A percentile compares a stretch with the other conserved stretches of the same genome.
Evolutionary conservation across 2,113 vertebrate genomes (phyloP).

Genomic region (Chitala chitala): DNA sequence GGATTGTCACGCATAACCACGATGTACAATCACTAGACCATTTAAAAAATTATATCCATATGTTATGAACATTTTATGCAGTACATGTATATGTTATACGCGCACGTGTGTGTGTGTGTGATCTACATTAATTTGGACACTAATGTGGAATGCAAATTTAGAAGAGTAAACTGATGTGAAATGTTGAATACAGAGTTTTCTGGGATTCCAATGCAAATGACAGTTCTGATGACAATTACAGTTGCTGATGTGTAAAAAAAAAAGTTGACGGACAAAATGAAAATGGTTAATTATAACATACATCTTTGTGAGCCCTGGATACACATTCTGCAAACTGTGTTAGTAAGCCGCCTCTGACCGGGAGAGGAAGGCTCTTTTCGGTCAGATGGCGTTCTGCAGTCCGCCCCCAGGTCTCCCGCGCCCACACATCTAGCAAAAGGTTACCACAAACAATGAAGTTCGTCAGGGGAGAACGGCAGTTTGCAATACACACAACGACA

Average conservation of each 20-base stretch:
- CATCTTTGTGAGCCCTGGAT: conserved; percentile 40
- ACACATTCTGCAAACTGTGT: conserved; percentile 51
- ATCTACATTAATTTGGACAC: neutral
- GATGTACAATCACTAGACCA: neutral
- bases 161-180: neutral
- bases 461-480: conserved; percentile 63
- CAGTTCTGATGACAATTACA: neutral
- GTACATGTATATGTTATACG: too few relatives aligned
- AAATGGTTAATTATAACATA: conserved; percentile 47
- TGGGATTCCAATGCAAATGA: neutral
- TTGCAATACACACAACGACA: conserved; percentile 55
- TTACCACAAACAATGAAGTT: conserved; percentile 67
- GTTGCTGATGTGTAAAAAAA: neutral
- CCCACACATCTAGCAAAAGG: conserved; percentile 70
- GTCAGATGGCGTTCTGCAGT: conserved; percentile 75
- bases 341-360: conserved; percentile 63
- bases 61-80: too few relatives aligned
- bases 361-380: conserved; percentile 75
- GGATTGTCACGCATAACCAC: neutral
- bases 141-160: neutral
- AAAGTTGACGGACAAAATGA: conserved; percentile 25
- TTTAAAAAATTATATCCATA: neutral
- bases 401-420: conserved; percentile 73
- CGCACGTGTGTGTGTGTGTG: neutral
- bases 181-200: too few relatives aligned